phyloP scores from a whole-genome alignment of 1,140 invertebrate species.

The Leptinotarsa defecta region DNA sequence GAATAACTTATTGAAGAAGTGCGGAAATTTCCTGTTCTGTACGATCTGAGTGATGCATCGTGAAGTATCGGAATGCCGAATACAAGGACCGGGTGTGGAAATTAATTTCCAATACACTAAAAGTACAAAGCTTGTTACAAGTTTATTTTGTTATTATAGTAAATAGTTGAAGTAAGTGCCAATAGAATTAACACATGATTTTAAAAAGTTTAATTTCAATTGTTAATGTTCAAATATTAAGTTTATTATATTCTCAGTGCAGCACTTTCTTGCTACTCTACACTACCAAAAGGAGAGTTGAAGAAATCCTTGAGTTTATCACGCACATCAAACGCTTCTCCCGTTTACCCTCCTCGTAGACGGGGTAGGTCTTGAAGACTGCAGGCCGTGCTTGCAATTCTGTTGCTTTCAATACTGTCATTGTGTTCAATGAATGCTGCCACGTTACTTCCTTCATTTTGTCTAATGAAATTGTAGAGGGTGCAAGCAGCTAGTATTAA shows the following conservation, averaged over 20 bases:
- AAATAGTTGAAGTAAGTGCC: not conserved
- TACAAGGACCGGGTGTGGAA: not conserved
- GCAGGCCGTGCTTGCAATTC: not conserved
- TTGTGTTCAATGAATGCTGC: constrained; percentile 53
- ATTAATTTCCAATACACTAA: not conserved
- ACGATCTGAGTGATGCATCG: not conserved
- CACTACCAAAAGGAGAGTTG: not conserved
- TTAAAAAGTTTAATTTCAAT: not conserved
- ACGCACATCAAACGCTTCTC: not conserved
- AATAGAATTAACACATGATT: not conserved
- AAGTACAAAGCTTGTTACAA: not conserved
- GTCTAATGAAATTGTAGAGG: constrained; percentile 30
- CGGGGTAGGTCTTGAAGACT: not conserved
- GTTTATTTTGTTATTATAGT: not conserved
- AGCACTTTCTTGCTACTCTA: not conserved
- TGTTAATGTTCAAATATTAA: not conserved
- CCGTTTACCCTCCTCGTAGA: not conserved
- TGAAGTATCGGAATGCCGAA: constrained; percentile 14
- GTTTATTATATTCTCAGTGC: not conserved
- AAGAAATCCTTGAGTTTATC: constrained; percentile 1
- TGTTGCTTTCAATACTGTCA: constrained; percentile 32
- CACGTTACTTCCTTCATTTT: constrained; percentile 50
- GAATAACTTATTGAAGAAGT: no score
- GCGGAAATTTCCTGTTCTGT: not conserved
- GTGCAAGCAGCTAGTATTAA: constrained; percentile 2